These are phyloP conservation scores for Pangasius djambal DNA, from an alignment of 2,797 vertebrate genomes.

Conservation along the genomic window DNA sequence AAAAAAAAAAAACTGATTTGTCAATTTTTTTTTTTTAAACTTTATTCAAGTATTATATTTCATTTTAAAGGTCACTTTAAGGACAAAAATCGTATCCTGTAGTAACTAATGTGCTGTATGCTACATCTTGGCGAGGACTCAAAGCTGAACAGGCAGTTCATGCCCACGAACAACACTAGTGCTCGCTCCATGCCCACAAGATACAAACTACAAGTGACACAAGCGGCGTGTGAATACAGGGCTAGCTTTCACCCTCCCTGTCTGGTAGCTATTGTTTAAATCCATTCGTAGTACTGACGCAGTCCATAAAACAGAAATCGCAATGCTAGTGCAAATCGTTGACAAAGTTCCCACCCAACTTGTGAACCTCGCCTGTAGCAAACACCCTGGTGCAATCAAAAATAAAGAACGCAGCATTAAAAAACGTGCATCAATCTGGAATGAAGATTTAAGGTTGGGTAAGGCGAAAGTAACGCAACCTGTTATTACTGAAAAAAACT, in stretches of 20 bases:
- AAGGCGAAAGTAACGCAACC: not conserved
- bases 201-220: not conserved
- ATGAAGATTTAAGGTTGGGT: not conserved
- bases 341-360: not conserved
- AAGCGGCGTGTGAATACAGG: not conserved
- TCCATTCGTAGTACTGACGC: not conserved
- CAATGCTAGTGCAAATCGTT: too few relatives aligned
- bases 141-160: not conserved
- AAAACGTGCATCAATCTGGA: not conserved
- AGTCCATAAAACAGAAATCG: not conserved
- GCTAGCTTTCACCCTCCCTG: not conserved
- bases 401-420: not conserved
- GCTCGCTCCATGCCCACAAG: too few relatives aligned
- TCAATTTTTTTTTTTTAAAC: too few relatives aligned
- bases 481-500: not conserved
- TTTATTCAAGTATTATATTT: too few relatives aligned
- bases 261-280: not conserved
- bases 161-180: not conserved
- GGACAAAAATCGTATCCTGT: too few relatives aligned
- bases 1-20: too few relatives aligned
- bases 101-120: too few relatives aligned
- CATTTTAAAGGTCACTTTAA: too few relatives aligned
- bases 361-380: not conserved
- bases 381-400: too few relatives aligned
- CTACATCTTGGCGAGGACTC: too few relatives aligned